Evolutionary conservation across 2,888 invertebrate genomes (phyloP).

Genomic region (Taphrorychus bicolor): DNA sequence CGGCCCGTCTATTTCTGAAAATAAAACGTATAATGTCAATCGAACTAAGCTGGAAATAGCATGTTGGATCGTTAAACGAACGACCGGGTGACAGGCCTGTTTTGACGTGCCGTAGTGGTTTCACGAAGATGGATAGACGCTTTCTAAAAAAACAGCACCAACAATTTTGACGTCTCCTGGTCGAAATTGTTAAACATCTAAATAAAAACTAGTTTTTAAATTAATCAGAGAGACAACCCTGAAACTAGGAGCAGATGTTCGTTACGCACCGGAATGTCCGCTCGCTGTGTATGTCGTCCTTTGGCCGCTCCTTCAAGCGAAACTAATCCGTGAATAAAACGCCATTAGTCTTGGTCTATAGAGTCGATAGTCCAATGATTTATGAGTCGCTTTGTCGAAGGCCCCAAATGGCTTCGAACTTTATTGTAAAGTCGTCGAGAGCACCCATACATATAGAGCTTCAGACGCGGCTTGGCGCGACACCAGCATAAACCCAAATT

Average conservation of each 20-base stretch:
- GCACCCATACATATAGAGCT: neutral
- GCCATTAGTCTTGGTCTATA: slow-evolving; percentile 58
- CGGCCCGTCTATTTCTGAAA: slow-evolving; percentile 20
- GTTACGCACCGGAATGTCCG: slow-evolving; percentile 21
- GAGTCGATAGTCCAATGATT: slow-evolving; percentile 56
- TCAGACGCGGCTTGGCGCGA: slow-evolving; percentile 4
- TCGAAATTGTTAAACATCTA: neutral
- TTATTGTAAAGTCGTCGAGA: neutral
- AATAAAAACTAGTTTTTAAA: neutral
- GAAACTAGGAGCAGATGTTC: slow-evolving; percentile 21
- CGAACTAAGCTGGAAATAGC: slow-evolving; percentile 14
- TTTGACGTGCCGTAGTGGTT: slow-evolving; percentile 12
- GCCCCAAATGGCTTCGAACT: slow-evolving; percentile 21
- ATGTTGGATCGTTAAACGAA: slow-evolving; percentile 18
- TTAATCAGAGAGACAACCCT: neutral
- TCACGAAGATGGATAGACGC: slow-evolving; percentile 17
- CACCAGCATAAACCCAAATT: slow-evolving; percentile 9
- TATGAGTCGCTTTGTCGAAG: slow-evolving; percentile 47
- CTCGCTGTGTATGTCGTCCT: slow-evolving; percentile 39
- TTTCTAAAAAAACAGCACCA: slow-evolving; percentile 1
- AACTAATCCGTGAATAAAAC: slow-evolving; percentile 59
- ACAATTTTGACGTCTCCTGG: neutral
- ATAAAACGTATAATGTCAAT: slow-evolving; percentile 29
- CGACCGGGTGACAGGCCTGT: slow-evolving; percentile 14
- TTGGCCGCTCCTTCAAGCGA: slow-evolving; percentile 51